phyloP scores from a whole-genome alignment of 1,140 invertebrate genomes.

The Drosophila kohkoa region DNA sequence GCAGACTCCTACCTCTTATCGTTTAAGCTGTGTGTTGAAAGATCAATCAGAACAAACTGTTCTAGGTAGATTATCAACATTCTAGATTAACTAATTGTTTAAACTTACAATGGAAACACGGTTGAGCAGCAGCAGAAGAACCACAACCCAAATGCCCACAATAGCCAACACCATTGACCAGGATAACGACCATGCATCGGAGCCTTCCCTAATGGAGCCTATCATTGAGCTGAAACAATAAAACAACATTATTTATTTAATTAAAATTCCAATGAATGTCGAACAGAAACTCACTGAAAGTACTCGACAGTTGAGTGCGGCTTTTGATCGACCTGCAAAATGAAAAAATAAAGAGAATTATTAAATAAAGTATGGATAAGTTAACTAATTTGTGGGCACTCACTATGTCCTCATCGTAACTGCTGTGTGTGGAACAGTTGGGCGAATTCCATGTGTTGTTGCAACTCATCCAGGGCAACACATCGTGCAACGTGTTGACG shows the following conservation, averaged over 20 bases:
- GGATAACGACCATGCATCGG: constrained; percentile 50
- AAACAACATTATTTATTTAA: neutral
- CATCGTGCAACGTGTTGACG: constrained; percentile 58
- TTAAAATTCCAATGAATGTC: neutral
- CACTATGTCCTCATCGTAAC: constrained; percentile 59
- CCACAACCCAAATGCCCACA: constrained; percentile 63
- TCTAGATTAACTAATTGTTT: neutral
- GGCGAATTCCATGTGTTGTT: constrained; percentile 75
- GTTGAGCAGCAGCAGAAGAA: constrained; percentile 57
- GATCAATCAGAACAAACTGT: too few species aligned
- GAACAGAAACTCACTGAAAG: constrained; percentile 59
- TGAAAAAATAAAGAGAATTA: neutral
- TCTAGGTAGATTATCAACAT: too few species aligned
- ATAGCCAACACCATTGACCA: constrained; percentile 64
- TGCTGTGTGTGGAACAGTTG: constrained; percentile 68
- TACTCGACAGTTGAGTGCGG: constrained; percentile 77
- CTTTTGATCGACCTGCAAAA: constrained; percentile 32
- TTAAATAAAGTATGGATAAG: neutral
- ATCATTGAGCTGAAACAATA: constrained; percentile 52
- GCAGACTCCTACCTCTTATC: too few species aligned
- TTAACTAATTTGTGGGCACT: constrained; percentile 5
- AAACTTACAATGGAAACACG: constrained; percentile 63
- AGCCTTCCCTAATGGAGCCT: constrained; percentile 53
- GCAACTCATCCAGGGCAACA: constrained; percentile 79
- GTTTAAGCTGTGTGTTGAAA: too few species aligned